Percentiles rank a stretch among this genome's conserved stretches.
Conservation (phyloP, 2,113 vertebrate species). For the Pachyramphus minor region DNA sequence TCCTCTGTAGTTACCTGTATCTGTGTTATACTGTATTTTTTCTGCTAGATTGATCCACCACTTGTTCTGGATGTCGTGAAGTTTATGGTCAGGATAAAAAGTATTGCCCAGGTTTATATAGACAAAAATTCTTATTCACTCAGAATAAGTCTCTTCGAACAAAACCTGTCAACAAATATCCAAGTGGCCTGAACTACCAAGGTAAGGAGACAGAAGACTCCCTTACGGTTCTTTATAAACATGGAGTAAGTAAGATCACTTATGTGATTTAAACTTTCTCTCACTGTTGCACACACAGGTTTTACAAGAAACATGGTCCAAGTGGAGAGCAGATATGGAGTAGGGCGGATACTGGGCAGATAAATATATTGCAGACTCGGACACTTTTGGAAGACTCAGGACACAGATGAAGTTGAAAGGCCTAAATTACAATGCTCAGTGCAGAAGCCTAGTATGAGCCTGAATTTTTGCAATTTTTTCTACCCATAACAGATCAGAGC, state of each 20-base stretch:
- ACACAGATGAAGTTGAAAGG: not conserved
- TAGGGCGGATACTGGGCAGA: too few species aligned
- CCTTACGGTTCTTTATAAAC: not conserved
- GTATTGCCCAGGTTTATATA: not conserved
- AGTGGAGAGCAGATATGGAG: not conserved
- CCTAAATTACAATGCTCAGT: not conserved
- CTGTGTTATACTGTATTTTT: too few species aligned
- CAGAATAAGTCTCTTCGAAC: not conserved
- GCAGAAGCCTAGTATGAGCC: not conserved
- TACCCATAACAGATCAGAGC: not conserved
- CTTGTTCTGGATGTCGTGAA: too few species aligned
- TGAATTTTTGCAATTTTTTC: not conserved
- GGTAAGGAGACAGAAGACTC: not conserved
- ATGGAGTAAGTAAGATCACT: not conserved
- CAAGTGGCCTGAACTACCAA: not conserved
- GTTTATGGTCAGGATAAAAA: not conserved
- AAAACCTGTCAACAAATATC: not conserved
- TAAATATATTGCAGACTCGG: not conserved
- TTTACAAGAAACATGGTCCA: not conserved
- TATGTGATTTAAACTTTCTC: not conserved
- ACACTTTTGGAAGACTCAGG: not conserved
- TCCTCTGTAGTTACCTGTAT: too few species aligned
- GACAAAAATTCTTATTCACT: not conserved
- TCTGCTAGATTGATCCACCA: too few species aligned
- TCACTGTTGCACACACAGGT: not conserved